Conservation (phyloP, 2,797 vertebrate species). For the Coccyzus lansbergi region DNA sequence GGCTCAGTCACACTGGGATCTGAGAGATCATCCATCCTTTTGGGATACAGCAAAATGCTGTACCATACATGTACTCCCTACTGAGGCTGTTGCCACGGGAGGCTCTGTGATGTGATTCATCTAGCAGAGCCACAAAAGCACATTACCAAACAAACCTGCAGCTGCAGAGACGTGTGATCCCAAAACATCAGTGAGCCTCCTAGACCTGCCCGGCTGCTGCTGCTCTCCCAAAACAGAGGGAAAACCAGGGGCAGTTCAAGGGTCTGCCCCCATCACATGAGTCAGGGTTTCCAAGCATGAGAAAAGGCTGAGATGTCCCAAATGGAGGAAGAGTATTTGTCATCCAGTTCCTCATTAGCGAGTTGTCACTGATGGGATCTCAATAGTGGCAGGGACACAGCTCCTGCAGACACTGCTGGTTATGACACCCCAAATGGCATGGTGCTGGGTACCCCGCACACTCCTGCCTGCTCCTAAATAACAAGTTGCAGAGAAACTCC, state of each 20-base stretch:
- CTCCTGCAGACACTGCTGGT: background rate
- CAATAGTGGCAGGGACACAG: background rate
- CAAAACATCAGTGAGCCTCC: background rate
- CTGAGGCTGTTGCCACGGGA: background rate
- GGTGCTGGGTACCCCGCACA: background rate
- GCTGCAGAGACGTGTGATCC: background rate
- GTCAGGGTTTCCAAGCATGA: background rate
- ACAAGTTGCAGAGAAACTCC: background rate
- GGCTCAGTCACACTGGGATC: background rate
- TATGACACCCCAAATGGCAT: background rate
- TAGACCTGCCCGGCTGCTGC: background rate
- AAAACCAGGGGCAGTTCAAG: background rate
- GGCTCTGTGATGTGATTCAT: background rate
- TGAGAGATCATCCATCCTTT: background rate
- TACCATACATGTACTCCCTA: fast-evolving
- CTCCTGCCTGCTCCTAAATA: background rate
- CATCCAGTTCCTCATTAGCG: fast-evolving
- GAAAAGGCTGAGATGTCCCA: background rate
- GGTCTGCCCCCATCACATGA: background rate
- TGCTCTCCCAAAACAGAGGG: background rate
- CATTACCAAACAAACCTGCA: background rate
- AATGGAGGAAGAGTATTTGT: background rate
- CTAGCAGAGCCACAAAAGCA: background rate
- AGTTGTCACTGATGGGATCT: background rate
- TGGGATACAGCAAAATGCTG: background rate